Evolutionary conservation across 2,888 invertebrate genomes (phyloP).

Genomic region (Laspeyria flexula): DNA sequence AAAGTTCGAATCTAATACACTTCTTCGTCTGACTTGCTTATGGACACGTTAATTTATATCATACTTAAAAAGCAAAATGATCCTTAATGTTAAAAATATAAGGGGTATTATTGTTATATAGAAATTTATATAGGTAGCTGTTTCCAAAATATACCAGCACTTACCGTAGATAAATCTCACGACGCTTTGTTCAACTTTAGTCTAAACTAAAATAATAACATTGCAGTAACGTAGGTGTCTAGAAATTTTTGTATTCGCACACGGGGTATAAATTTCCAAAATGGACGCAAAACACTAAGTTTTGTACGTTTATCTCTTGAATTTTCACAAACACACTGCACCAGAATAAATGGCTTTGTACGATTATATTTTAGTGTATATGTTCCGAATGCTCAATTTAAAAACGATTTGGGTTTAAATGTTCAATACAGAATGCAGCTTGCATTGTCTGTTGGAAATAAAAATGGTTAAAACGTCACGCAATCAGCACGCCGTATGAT

Average conservation of each 20-base stretch:
- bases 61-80: too few relatives aligned
- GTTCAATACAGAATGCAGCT: background rate
- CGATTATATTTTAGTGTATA: constrained; percentile 9
- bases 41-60: too few relatives aligned
- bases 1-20: too few relatives aligned
- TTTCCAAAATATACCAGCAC: background rate
- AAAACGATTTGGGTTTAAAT: constrained; percentile 2
- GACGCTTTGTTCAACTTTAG: constrained; percentile 19
- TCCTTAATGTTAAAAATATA: too few relatives aligned
- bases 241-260: constrained; percentile 33
- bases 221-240: constrained; percentile 17
- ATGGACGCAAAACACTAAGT: constrained; percentile 42
- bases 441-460: constrained; percentile 6
- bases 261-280: constrained; percentile 45
- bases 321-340: constrained; percentile 55
- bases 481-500: too few relatives aligned
- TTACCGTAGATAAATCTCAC: background rate
- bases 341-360: constrained; percentile 47
- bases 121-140: too few relatives aligned
- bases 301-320: constrained; percentile 46
- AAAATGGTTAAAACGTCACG: background rate
- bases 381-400: background rate
- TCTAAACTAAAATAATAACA: constrained; percentile 34
- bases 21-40: too few relatives aligned
- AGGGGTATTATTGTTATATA: too few relatives aligned